These are phyloP conservation scores for Scaptomyza montana DNA, from an alignment of 1,140 invertebrate species.

Conservation along the genomic window DNA sequence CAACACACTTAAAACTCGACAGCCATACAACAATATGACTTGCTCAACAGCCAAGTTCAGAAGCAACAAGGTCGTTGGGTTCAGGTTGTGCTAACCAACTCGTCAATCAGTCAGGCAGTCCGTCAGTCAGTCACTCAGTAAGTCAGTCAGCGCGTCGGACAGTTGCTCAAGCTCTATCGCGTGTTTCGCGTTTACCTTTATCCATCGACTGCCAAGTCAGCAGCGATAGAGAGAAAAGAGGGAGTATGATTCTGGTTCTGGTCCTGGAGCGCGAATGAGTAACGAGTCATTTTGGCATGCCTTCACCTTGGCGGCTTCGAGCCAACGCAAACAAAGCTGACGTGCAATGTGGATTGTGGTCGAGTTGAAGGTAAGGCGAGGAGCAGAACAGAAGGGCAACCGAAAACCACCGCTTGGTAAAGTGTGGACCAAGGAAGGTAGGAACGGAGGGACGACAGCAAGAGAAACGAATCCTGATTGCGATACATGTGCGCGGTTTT, in stretches of 20 bases:
- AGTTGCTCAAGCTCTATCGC: constrained; percentile 8
- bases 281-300: constrained; percentile 45
- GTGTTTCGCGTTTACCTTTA: constrained; percentile 34
- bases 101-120: constrained; percentile 23
- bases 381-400: neutral
- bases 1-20: neutral
- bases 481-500: constrained; percentile 61
- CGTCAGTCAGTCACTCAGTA: constrained; percentile 9
- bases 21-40: neutral
- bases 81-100: constrained; percentile 23
- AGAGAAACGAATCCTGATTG: constrained; percentile 52
- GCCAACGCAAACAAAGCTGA: constrained; percentile 45
- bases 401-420: constrained; percentile 26
- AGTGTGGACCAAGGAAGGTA: too few relatives aligned
- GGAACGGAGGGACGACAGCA: constrained; percentile 15
- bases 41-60: constrained; percentile 44
- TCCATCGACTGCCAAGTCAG: constrained; percentile 49
- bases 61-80: constrained; percentile 48
- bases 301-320: constrained; percentile 35
- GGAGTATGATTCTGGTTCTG: constrained; percentile 9
- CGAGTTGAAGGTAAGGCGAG: neutral
- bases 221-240: constrained; percentile 5
- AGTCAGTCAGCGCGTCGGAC: constrained; percentile 6
- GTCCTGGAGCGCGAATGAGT: constrained; percentile 24
- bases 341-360: constrained; percentile 34